Conservation (phyloP, 2,113 vertebrate genomes). For the Perccottus glenii region DNA sequence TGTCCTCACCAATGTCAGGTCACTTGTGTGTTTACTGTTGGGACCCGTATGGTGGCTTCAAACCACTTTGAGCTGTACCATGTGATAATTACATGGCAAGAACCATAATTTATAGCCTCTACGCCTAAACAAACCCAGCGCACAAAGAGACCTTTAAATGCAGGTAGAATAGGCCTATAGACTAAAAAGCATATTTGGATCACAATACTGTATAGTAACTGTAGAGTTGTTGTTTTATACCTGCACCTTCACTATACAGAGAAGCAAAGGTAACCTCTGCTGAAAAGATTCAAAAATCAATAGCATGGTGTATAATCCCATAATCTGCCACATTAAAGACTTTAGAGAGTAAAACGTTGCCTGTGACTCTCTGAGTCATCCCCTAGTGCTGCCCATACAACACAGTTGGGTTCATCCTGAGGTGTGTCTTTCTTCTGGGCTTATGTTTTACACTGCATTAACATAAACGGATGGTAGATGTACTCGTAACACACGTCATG, state of each 20-base stretch:
- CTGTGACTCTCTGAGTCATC: constrained; percentile 50
- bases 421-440: constrained; percentile 55
- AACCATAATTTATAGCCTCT: constrained; percentile 1
- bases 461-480: neutral
- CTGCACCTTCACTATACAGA: neutral
- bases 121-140: constrained; percentile 1
- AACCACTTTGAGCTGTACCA: neutral
- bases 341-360: constrained; percentile 39
- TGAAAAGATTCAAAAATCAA: neutral
- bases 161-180: neutral
- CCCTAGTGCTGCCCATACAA: constrained; percentile 30
- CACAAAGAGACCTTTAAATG: neutral
- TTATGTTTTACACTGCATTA: neutral
- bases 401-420: constrained; percentile 27
- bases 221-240: neutral
- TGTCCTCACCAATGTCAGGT: constrained; percentile 56
- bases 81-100: neutral
- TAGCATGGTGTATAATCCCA: neutral
- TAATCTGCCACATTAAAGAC: constrained; percentile 15
- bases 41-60: constrained; percentile 1
- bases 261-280: neutral
- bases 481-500: constrained; percentile 6
- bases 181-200: neutral
- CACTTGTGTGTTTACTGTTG: constrained; percentile 12
- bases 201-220: neutral